Evolutionary conservation across 1,140 invertebrate genomes (phyloP), one percentile per base, ranked within the genome.

Genomic region (Heliconius melpomene): DNA sequence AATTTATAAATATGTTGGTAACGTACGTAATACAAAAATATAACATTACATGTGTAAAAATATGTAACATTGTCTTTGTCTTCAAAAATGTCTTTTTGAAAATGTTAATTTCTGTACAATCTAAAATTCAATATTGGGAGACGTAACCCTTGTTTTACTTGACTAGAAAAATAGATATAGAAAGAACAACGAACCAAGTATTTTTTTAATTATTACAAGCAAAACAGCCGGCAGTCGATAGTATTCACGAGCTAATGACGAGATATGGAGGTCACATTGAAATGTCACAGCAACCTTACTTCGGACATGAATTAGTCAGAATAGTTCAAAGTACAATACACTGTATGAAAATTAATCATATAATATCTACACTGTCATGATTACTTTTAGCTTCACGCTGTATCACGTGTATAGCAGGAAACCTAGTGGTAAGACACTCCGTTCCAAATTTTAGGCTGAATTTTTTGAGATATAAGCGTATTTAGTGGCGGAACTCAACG

Each of bases 271-370:
- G 60, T 66, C 60, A 66, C 60, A 66, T 66, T 66, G 23, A 66
- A 66, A 66, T 66, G 60, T 66, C 60, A 66, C 60, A 26, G 60
- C 60, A 66, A 66, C 60, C 26, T 66, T 66, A 66, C 23, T 13
- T 29, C 60, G 60, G 23, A 66, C 60, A 16, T 29, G 60, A 66
- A 29, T 66, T 57, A 57, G 54, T 57, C 54, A 57, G 54, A 57
- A 57, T n/a, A 66, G 60, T 66, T 66, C 60, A 66, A 66, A 66
- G 60, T 66, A 66, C 26, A 66, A 66, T 66, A 66, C 6, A 66
- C 60, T 29, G 54, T 66, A 66, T 66, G 26, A 26, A 29, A 29
- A 66, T 66, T 66, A 29, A 66, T 66, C 60, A 66, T 66, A 29
- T n/a, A 52, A 52, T 60, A 26, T 60, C 7, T 60, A 26, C 20